Evolutionary conservation across 2,113 vertebrate genomes (phyloP).

Genomic region (Cathartes aura): DNA sequence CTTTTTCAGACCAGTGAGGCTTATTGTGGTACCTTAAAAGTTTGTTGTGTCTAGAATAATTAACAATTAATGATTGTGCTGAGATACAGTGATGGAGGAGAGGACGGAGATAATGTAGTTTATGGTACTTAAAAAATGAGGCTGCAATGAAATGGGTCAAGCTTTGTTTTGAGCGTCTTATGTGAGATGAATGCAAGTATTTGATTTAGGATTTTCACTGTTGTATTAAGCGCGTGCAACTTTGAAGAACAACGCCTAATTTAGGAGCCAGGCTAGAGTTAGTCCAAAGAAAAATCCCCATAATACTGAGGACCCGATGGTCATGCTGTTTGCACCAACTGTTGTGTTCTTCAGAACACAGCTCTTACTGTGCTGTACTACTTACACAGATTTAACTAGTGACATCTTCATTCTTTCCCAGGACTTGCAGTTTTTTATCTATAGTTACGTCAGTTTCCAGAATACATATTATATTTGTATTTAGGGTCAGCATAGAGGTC

Average conservation of each 20-base stretch:
- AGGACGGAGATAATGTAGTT: background rate
- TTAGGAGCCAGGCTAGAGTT: background rate
- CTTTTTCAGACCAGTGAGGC: background rate
- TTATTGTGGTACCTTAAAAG: background rate
- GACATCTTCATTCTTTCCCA: background rate
- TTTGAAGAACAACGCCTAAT: background rate
- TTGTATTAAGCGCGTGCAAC: background rate
- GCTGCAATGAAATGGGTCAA: background rate
- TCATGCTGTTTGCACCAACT: background rate
- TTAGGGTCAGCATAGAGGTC: background rate
- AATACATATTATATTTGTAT: background rate
- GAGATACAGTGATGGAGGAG: background rate
- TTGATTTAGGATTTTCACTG: background rate
- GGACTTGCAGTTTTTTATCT: background rate
- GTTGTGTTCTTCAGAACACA: background rate
- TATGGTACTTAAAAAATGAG: background rate
- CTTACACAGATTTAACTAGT: background rate
- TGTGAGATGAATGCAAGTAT: background rate
- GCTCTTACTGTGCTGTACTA: background rate
- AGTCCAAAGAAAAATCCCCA: background rate
- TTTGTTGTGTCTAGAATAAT: background rate
- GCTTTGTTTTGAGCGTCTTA: background rate
- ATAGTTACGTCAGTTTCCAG: background rate
- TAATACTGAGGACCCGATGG: background rate
- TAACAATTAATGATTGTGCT: background rate